Evolutionary conservation across 1,140 invertebrate genomes (phyloP).

Genomic region (Hetaerina americana): DNA sequence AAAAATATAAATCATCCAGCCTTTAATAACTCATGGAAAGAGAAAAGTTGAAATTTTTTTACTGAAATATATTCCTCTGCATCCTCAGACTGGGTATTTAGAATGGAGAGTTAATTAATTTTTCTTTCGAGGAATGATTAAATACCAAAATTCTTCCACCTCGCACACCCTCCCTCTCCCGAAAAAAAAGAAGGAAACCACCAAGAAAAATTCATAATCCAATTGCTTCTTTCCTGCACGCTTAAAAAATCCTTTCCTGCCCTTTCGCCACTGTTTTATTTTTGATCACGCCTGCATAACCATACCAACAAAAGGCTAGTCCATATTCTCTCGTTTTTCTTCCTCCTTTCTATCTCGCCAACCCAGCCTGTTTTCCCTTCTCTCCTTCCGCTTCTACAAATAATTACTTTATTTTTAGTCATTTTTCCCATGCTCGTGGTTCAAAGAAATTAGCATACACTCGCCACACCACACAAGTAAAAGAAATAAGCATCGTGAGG

Average conservation of each 20-base stretch:
- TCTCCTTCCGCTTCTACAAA: not conserved
- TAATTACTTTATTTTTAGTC: too few species aligned
- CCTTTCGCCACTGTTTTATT: too few species aligned
- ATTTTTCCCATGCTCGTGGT: too few species aligned
- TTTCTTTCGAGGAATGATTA: not conserved
- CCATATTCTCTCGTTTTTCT: not conserved
- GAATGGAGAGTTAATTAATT: not conserved
- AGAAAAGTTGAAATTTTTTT: too few species aligned
- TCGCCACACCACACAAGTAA: too few species aligned
- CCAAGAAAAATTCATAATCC: not conserved
- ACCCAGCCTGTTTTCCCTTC: not conserved
- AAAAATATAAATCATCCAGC: too few species aligned
- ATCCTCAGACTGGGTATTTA: too few species aligned
- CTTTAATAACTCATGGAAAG: too few species aligned
- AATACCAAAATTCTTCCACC: not conserved
- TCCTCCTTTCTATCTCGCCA: not conserved
- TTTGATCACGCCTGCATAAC: not conserved
- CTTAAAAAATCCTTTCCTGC: not conserved
- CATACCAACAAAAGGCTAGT: not conserved
- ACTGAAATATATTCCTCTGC: too few species aligned
- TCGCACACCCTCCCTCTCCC: too few species aligned
- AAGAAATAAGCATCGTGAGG: too few species aligned
- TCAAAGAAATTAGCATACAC: too few species aligned
- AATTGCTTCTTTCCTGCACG: not conserved
- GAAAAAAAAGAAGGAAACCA: not conserved